Evolutionary conservation across 2,888 invertebrate species (phyloP), one percentile per base, ranked within the genome.

Genomic region (Minunthozetes semirufus): DNA sequence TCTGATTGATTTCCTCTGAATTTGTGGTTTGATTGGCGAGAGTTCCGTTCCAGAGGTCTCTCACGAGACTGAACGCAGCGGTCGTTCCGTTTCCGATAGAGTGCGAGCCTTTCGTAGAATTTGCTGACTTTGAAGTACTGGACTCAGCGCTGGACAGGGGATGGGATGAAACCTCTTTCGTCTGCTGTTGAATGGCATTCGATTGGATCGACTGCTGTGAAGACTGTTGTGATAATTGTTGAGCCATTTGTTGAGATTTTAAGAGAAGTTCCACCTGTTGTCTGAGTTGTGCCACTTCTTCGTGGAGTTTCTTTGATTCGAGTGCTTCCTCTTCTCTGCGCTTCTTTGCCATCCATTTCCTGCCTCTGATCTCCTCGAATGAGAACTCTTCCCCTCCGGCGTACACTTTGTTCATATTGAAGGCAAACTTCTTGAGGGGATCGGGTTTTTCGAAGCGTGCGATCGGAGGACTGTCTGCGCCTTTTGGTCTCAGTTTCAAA

Each of bases 311-410:
- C 19, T 33, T 5, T 38, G 19, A 17, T 38, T 38, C n/a, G 17
- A 59, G 13, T 2, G 11, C 59, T 59, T 59, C 27, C 38, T 38
- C 66, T 13, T 66, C 38, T 38, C 5, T 66, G 11, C 19, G 33
- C 19, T 19, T 66, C 33, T n/a, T 42, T 38, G 33, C 53, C 27
- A 74, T 22, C 74, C 70, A 71, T 56, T 56, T 70, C 42, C 42
- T n/a, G 29, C 48, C 46, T 59, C 70, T 53, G 17, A 76, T 53
- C 85, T 92, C 91, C 84, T 92, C 92, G 84, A 91, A 87, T 81
- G 89, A 89, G 83, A 87, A 88, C 84, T 92, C 92, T 78, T 85
- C 86, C 78, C 87, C 87, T 79, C 87, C 86, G 76, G 82, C 82
- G 80, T 88, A 89, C 19, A 88, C 81, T 80, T 87, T 85, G 78